phyloP scores from a whole-genome alignment of 2,888 invertebrate genomes.

The Caenorhabditis becei region DNA sequence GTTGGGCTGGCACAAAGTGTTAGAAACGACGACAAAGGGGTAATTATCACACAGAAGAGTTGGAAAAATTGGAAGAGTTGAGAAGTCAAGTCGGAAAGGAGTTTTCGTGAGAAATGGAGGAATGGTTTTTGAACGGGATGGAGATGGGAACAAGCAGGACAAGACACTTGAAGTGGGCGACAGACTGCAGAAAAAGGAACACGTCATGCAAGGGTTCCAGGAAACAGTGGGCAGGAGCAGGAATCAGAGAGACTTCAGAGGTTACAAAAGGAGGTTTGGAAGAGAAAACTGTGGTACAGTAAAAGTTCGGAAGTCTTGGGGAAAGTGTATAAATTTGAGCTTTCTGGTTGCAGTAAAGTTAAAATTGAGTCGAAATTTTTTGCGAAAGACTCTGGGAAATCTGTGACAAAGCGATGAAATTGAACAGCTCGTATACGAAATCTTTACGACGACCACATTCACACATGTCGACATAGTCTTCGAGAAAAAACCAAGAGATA shows the following conservation, averaged over 20 bases:
- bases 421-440: constrained; percentile 48
- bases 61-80: not conserved
- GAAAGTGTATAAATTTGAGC: no score
- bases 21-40: constrained; percentile 24
- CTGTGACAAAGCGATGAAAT: constrained; percentile 23
- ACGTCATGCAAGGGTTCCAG: constrained; percentile 24
- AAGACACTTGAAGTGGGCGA: constrained; percentile 38
- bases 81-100: not conserved
- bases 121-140: constrained; percentile 49
- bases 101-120: constrained; percentile 18
- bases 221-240: not conserved
- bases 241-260: not conserved
- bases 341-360: no score
- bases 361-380: not conserved
- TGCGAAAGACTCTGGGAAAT: not conserved
- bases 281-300: no score
- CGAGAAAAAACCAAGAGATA: not conserved
- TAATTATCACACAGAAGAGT: constrained; percentile 41
- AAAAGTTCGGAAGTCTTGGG: no score
- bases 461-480: constrained; percentile 32
- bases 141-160: constrained; percentile 25
- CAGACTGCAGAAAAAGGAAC: constrained; percentile 18
- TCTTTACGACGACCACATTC: constrained; percentile 37
- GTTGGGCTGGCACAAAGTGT: not conserved
- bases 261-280: not conserved